Evolutionary conservation across 2,888 invertebrate genomes (phyloP).

Genomic region (Cyrtodaria siliqua): DNA sequence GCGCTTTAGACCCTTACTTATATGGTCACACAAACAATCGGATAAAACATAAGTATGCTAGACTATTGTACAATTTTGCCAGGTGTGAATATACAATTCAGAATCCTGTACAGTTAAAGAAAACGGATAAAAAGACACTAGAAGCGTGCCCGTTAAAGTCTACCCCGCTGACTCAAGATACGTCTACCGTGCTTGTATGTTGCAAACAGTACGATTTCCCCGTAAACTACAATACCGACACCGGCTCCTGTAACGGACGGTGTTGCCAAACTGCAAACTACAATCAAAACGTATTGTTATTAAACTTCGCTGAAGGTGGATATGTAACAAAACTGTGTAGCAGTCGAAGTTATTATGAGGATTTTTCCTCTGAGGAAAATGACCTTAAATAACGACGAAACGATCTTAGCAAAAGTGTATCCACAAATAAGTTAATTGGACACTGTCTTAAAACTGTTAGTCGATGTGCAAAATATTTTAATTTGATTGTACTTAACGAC

Average conservation of each 20-base stretch:
- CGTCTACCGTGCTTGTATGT: constrained; percentile 23
- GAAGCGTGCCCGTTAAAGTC: constrained; percentile 28
- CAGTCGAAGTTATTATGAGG: constrained; percentile 1
- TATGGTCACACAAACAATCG: constrained; percentile 75
- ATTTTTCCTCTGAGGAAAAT: no score
- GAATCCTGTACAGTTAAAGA: constrained; percentile 11
- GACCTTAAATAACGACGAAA: no score
- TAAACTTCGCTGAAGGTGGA: constrained; percentile 18
- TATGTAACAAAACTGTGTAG: constrained; percentile 9
- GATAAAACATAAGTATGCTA: constrained; percentile 67
- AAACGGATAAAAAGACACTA: constrained; percentile 14
- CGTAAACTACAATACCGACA: no score
- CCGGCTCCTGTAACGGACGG: constrained; percentile 6
- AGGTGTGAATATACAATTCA: constrained; percentile 35
- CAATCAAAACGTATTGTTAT: constrained; percentile 18
- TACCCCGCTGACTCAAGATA: constrained; percentile 38
- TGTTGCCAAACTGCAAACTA: constrained; percentile 25
- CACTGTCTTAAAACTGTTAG: no score
- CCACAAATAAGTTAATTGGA: no score
- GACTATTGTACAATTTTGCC: constrained; percentile 40
- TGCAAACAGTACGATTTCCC: constrained; percentile 12
- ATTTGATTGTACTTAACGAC: no score
- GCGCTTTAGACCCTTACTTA: constrained; percentile 78
- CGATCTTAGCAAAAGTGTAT: no score
- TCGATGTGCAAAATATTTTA: no score